Conservation (phyloP, 2,888 invertebrate genomes). For the Mechanitis mazaeus region DNA sequence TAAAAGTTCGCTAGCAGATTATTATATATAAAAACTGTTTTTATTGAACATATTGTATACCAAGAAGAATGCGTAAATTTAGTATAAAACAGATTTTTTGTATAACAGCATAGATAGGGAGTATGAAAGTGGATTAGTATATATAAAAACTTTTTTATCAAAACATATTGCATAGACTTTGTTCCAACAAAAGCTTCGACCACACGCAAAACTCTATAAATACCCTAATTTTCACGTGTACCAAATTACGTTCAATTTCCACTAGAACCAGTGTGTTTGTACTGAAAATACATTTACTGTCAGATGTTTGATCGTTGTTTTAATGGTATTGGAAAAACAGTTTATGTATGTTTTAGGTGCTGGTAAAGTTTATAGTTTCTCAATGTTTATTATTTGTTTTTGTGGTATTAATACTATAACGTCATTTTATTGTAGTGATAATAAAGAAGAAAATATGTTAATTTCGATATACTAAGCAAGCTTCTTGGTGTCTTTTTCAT, state of each 20-base stretch:
- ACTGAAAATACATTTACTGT: constrained; percentile 66
- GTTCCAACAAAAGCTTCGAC: constrained; percentile 14
- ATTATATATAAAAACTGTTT: too few relatives aligned
- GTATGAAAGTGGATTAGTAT: too few relatives aligned
- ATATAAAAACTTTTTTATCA: too few relatives aligned
- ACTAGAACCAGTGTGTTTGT: constrained; percentile 48
- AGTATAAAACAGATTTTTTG: too few relatives aligned
- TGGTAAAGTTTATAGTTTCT: constrained; percentile 18
- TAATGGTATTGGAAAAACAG: constrained; percentile 56
- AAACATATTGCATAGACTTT: neutral
- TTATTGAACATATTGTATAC: too few relatives aligned
- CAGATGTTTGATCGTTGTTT: constrained; percentile 60
- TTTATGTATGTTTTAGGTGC: constrained; percentile 17
- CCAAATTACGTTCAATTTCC: constrained; percentile 34
- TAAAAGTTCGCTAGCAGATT: too few relatives aligned
- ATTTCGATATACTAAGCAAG: too few relatives aligned
- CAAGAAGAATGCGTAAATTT: too few relatives aligned
- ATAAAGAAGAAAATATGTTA: too few relatives aligned
- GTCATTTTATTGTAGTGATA: too few relatives aligned
- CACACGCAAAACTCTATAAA: constrained; percentile 44
- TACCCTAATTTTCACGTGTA: constrained; percentile 56
- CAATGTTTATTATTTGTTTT: neutral
- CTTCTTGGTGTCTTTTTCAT: too few relatives aligned
- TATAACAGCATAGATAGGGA: too few relatives aligned
- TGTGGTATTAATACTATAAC: neutral